Evolutionary conservation across 2,797 vertebrate species (phyloP).

Genomic region (Trichosurus vulpecula): DNA sequence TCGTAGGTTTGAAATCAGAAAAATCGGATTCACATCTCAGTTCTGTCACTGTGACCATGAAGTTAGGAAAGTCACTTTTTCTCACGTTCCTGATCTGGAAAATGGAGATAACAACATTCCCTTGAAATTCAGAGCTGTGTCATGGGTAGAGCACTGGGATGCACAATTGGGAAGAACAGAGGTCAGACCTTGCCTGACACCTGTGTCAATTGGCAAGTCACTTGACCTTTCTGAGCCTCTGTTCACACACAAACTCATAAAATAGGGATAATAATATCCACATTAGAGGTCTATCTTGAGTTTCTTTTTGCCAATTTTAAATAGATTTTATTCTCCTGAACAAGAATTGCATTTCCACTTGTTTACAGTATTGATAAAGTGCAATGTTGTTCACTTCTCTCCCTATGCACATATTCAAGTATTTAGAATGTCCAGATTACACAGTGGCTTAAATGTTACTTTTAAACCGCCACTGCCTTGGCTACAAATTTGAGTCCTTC

Average conservation of each 20-base stretch:
- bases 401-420: too few relatives aligned
- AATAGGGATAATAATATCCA: not conserved
- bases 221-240: not conserved
- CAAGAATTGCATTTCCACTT: too few relatives aligned
- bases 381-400: too few relatives aligned
- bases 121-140: not conserved
- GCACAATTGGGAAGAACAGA: not conserved
- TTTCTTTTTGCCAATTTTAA: too few relatives aligned
- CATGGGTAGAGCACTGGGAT: not conserved
- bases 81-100: not conserved
- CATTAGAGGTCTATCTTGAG: not conserved
- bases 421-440: too few relatives aligned
- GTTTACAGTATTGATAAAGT: too few relatives aligned
- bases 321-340: too few relatives aligned
- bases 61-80: not conserved
- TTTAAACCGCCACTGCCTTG: too few relatives aligned
- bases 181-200: not conserved
- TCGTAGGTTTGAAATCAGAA: not conserved
- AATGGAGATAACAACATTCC: not conserved
- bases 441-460: too few relatives aligned
- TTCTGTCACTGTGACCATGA: not conserved
- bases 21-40: not conserved
- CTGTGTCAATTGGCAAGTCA: not conserved
- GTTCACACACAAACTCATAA: not conserved
- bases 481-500: too few relatives aligned